Evolutionary conservation across 2,113 vertebrate genomes (phyloP).

Genomic region (Neodon shergylaensis): DNA sequence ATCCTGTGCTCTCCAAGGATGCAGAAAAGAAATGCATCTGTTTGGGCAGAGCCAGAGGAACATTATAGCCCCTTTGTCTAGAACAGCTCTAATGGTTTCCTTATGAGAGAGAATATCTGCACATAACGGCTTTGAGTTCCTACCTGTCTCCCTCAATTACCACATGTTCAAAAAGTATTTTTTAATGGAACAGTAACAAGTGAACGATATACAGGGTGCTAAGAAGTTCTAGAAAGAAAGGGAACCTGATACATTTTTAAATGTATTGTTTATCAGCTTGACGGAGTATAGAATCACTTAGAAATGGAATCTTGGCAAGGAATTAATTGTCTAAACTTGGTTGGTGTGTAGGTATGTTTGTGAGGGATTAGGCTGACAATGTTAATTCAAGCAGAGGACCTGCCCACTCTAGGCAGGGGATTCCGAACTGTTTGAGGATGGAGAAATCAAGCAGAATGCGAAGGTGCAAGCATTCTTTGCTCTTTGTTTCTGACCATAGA

Average conservation of each 20-base stretch:
- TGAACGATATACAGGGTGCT: neutral
- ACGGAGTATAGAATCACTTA: neutral
- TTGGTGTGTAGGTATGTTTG: too few relatives aligned
- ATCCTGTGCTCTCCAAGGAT: neutral
- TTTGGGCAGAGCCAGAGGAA: neutral
- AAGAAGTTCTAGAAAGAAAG: constrained; percentile 28
- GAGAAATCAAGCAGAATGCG: neutral
- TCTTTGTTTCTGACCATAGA: neutral
- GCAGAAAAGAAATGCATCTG: neutral
- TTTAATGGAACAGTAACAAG: neutral
- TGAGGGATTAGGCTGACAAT: neutral
- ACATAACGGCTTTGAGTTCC: neutral
- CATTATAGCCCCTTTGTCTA: neutral
- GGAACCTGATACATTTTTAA: neutral
- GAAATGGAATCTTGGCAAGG: neutral
- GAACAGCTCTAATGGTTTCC: neutral
- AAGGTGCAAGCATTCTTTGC: neutral
- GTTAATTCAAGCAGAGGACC: neutral
- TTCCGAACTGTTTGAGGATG: neutral
- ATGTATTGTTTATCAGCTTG: neutral
- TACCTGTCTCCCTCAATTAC: neutral
- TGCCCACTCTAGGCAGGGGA: too few relatives aligned
- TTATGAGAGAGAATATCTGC: neutral
- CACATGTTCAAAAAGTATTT: neutral
- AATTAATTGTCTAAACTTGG: neutral